phyloP scores from a whole-genome alignment of 2,797 vertebrate genomes.

The Melanotaenia parkinsoni region DNA sequence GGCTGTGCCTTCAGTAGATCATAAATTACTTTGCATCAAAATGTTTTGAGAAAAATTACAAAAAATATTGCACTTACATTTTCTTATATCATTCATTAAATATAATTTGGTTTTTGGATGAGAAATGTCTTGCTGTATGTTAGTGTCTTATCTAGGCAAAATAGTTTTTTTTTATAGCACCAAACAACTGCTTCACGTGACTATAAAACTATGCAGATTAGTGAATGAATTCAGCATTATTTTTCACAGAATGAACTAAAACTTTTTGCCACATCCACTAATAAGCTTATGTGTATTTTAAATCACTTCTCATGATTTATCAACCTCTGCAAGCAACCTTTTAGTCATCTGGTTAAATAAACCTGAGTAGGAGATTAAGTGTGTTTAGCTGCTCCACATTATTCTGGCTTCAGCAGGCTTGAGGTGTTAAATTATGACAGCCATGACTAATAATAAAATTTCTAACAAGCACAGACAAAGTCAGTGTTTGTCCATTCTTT shows the following conservation, averaged over 20 bases:
- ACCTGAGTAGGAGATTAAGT: not conserved
- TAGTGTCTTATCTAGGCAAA: not conserved
- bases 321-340: not conserved
- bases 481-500: not conserved
- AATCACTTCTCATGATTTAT: conserved; percentile 5
- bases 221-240: conserved; percentile 23
- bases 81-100: not conserved
- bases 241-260: conserved; percentile 1
- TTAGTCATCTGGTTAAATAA: not conserved
- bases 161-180: too few species aligned
- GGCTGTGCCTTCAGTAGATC: not conserved
- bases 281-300: not conserved
- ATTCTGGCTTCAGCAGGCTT: conserved; percentile 30
- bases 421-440: conserved; percentile 6
- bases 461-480: conserved; percentile 44
- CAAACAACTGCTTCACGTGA: not conserved
- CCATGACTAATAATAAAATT: not conserved
- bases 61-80: not conserved
- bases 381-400: not conserved
- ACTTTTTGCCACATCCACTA: not conserved
- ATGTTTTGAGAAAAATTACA: not conserved
- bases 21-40: not conserved
- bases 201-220: conserved; percentile 36
- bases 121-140: not conserved
- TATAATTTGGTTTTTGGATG: not conserved